Evolutionary conservation across 2,797 vertebrate species (phyloP).

Genomic region (Capromys pilorides): DNA sequence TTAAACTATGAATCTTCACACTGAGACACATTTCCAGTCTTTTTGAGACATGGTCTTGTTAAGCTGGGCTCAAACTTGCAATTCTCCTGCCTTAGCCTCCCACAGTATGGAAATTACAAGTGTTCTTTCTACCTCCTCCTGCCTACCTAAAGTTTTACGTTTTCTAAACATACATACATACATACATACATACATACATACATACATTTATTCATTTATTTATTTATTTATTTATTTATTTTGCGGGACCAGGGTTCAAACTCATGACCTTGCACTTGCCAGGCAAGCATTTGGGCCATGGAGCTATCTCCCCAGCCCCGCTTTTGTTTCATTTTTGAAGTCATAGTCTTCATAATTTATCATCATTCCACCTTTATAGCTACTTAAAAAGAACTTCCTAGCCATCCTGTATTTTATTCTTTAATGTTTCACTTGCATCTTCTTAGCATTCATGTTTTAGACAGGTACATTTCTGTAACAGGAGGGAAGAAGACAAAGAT

Average conservation of each 20-base stretch:
- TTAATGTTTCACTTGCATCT: constrained; percentile 20
- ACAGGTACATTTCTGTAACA: constrained; percentile 2
- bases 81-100: background rate
- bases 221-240: background rate
- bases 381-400: background rate
- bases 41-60: background rate
- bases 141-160: background rate
- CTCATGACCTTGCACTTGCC: no score
- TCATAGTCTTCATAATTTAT: constrained; percentile 21
- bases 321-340: background rate
- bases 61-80: background rate
- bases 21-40: background rate
- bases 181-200: no score
- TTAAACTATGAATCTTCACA: background rate
- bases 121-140: background rate
- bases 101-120: background rate
- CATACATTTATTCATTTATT: no score
- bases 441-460: constrained; percentile 28
- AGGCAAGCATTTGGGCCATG: no score
- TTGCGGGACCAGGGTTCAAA: no score
- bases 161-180: no score
- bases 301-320: no score
- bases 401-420: constrained; percentile 22
- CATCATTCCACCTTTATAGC: background rate
- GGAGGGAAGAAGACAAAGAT: background rate